Evolutionary conservation across 1,140 invertebrate species (phyloP), one percentile per base, ranked within the genome.

Genomic region (Pteromalus puparum): DNA sequence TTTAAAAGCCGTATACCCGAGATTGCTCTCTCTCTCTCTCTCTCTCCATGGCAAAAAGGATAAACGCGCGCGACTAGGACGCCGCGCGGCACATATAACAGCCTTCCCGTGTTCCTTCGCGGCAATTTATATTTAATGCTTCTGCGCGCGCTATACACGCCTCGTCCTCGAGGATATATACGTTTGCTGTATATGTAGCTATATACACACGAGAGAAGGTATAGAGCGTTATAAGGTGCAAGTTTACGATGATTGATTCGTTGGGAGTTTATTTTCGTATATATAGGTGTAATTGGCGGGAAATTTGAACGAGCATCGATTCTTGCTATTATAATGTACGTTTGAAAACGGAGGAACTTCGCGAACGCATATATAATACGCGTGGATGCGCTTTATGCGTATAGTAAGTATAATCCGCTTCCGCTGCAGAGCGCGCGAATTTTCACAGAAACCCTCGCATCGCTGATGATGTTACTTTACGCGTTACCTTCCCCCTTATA

Each of bases 1-100:
- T 74, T 81, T 81, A 74, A 74, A 74, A 81, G 70, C 46, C 68
- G 9, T 26, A 3, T 34, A 61, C 46, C 18, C 79, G 34, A 65
- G 30, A 30, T 42, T 67, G 67, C 13, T 24, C 21, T 24, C 61
- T 21, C 4, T 5, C 53, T 24, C 5, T 18, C 13, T 24, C 21
- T 24, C 61, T 21, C 4, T 5, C 53, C 68, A 1, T 9, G 65
- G 28, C n/a, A 68, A 79, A 72, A 34, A 30, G 24, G 28, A 34
- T 72, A 68, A 68, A 38, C 13, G 30, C 30, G 30, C 30, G 21
- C 21, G 26, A 34, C 10, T 21, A n/a, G 75, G n/a, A 42, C 30
- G 21, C 38, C 21, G 34, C 73, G 18, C 34, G 75, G 42, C 18
- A 67, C 28, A 30, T n/a, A 42, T 46, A 46, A 9, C 30, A n/a